These are phyloP conservation scores for Calypte anna DNA, from an alignment of 2,113 vertebrate species.

Conservation along the genomic window DNA sequence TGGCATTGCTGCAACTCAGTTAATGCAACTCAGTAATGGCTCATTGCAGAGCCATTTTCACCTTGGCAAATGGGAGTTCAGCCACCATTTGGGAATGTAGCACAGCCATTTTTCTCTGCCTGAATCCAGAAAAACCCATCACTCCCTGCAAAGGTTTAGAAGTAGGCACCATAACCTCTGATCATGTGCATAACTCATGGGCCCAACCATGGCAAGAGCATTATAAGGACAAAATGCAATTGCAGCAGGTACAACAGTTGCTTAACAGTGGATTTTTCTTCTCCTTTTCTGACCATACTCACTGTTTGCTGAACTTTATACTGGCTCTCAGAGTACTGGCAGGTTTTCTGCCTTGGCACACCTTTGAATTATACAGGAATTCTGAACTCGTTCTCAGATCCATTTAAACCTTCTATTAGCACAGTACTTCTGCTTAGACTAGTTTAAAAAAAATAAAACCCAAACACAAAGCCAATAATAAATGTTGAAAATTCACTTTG, in stretches of 20 bases:
- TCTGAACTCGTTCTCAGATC: background rate
- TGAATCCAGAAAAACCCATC: background rate
- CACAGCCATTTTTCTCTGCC: background rate
- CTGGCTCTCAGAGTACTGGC: background rate
- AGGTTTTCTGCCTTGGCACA: background rate
- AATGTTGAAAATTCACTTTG: background rate
- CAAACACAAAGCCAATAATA: background rate
- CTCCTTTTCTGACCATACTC: background rate
- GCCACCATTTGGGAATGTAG: background rate
- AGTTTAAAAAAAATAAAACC: background rate
- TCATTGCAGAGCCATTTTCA: background rate
- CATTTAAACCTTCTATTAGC: background rate
- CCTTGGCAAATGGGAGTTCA: background rate
- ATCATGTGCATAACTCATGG: fast-evolving
- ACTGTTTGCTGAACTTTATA: background rate
- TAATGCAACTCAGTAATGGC: too few relatives aligned
- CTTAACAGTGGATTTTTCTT: background rate
- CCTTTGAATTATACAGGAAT: background rate
- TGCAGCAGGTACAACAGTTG: background rate
- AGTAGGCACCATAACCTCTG: background rate
- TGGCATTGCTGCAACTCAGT: background rate
- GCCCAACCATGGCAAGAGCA: background rate
- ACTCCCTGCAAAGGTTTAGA: background rate
- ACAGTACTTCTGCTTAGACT: background rate
- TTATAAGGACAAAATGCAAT: background rate